Base-by-base conservation (phyloP, 1,140 invertebrate species). In the Euura lappo region DNA sequence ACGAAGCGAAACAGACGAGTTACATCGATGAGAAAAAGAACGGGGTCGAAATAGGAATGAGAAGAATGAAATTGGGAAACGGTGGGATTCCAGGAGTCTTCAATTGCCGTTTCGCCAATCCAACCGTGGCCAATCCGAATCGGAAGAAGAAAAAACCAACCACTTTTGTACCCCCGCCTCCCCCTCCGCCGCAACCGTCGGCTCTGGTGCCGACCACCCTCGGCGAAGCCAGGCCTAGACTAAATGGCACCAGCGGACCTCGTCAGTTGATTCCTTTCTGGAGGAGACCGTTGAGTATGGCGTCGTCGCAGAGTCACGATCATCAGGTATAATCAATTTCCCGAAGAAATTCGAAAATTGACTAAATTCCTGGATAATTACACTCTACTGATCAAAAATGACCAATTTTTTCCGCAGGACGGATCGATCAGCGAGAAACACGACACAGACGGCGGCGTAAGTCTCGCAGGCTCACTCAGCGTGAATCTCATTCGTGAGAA, bases 61-160 rank as follows among this genome's bases (percentile, higher is more conserved):
- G 79, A 68, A 84, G 79, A 77, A 79, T 86, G 1, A 88, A 88
- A 77, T 74, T 86, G 42, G 85, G 80, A 44, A 89, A 89, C 71
- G 84, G 86, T n/a, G 90, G 90, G 3, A 94, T 95, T 79, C 94
- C 94, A 0, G 95, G 95, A 0, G 95, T 97, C 2, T 97, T 97
- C 80, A 97, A 96, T 83, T 97, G 96, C 83, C 90, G 95, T 47
- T 95, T 97, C 77, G 89, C 91, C 0, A 96, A 95, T 85, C 94
- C 94, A 5, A 89, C 88, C 1, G 87, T 83, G 1, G 83, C 81
- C 10, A 87, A 85, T 83, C 89, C 90, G 10, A 94, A 94, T 79
- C 89, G 95, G 42, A 97, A 97, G 81, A 96, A 96, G 85, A 97
- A 97, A 81, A 96, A 96, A 81, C 95, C 95, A 8, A 96, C 95